These are phyloP conservation scores for Eunapius fragilis DNA, from an alignment of 37 sponge, comb jelly and placozoan species.

Conservation along the genomic window DNA sequence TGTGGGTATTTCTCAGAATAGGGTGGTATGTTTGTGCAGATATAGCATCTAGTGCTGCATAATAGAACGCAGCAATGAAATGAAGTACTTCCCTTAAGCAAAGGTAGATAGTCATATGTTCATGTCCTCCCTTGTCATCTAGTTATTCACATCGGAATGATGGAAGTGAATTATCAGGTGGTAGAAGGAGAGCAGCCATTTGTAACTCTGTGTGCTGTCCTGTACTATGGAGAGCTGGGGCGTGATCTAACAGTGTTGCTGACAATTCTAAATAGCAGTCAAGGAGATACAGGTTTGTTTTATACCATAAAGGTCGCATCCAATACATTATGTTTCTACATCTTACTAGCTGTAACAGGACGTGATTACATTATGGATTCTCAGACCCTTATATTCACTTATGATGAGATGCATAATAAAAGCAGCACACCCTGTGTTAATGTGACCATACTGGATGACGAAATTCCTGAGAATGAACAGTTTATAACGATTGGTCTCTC, in stretches of 20 bases:
- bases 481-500: background rate
- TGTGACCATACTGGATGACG: background rate
- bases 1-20: no score
- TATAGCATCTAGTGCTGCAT: no score
- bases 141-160: background rate
- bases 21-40: no score
- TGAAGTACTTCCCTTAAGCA: no score
- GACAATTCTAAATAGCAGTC: background rate
- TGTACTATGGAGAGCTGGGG: background rate
- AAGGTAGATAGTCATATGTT: no score
- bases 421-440: background rate
- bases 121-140: no score
- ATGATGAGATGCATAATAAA: background rate
- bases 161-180: background rate
- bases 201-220: background rate
- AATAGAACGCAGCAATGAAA: no score
- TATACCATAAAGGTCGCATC: background rate
- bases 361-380: background rate
- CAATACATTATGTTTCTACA: no score
- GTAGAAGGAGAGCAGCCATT: background rate
- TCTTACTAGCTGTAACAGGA: background rate
- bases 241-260: background rate
- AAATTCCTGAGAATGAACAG: background rate
- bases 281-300: background rate
- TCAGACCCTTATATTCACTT: background rate